Evolutionary conservation across 2,888 invertebrate genomes (phyloP).

Genomic region (Mylabris sibirica): DNA sequence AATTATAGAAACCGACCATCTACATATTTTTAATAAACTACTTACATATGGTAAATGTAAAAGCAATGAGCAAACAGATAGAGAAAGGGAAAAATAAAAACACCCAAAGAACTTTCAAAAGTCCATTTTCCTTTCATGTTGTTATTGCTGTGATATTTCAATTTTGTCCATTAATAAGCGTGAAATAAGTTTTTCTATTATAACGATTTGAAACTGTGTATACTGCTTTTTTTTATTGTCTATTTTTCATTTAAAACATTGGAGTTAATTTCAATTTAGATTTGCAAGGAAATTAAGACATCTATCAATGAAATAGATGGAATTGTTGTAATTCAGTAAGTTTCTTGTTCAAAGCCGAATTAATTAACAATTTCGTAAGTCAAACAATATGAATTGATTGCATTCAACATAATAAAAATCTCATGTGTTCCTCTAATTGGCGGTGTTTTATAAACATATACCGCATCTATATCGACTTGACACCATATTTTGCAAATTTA

Average conservation of each 20-base stretch:
- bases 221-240: neutral
- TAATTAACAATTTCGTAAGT: slow-evolving; percentile 23
- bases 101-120: neutral
- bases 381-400: slow-evolving; percentile 23
- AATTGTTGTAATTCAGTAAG: slow-evolving; percentile 10
- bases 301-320: slow-evolving; percentile 9
- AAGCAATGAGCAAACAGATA: neutral
- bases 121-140: neutral
- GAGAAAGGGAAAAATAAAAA: neutral
- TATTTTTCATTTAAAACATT: neutral
- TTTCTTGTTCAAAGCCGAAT: slow-evolving; percentile 27
- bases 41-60: slow-evolving; percentile 14
- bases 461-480: too few species aligned
- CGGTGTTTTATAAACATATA: too few species aligned
- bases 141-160: slow-evolving; percentile 11
- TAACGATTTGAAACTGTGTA: neutral
- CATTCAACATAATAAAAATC: slow-evolving; percentile 13
- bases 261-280: neutral
- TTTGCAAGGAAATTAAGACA: neutral
- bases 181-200: neutral
- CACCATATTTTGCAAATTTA: too few species aligned
- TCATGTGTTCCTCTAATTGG: too few species aligned
- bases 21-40: slow-evolving; percentile 1
- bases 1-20: slow-evolving; percentile 15
- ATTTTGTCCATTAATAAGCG: slow-evolving; percentile 13